Evolutionary conservation across 2,797 vertebrate genomes (phyloP).

Genomic region (Hirundo rustica): DNA sequence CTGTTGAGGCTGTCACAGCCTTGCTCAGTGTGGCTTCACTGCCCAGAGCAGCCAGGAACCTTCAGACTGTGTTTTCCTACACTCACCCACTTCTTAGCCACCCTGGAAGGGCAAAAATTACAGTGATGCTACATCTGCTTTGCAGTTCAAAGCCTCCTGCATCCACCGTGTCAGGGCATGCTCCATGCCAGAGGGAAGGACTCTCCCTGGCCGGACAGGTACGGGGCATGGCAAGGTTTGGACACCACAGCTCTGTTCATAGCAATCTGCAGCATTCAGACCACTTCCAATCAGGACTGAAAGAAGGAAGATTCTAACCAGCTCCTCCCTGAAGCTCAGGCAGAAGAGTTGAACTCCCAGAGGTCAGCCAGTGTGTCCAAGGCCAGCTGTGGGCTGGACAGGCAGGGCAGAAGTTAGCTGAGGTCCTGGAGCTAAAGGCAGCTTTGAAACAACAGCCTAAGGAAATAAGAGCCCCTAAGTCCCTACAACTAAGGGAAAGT

Average conservation of each 20-base stretch:
- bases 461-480: background rate
- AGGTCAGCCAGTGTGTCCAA: background rate
- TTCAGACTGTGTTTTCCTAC: background rate
- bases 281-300: background rate
- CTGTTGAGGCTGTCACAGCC: background rate
- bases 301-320: background rate
- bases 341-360: background rate
- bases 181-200: background rate
- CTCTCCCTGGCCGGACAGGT: background rate
- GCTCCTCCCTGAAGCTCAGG: background rate
- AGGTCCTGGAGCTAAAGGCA: background rate
- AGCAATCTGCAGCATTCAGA: background rate
- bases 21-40: background rate
- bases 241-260: background rate
- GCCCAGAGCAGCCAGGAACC: background rate
- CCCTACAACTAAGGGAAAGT: background rate
- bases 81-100: background rate
- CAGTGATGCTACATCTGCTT: accelerated
- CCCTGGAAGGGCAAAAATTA: background rate
- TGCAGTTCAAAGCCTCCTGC: background rate
- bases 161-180: accelerated
- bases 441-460: background rate
- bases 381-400: background rate
- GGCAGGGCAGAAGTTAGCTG: background rate
- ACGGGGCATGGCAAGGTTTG: background rate